Base-by-base conservation (phyloP, 2,113 vertebrate species). In the Numenius arquata region DNA sequence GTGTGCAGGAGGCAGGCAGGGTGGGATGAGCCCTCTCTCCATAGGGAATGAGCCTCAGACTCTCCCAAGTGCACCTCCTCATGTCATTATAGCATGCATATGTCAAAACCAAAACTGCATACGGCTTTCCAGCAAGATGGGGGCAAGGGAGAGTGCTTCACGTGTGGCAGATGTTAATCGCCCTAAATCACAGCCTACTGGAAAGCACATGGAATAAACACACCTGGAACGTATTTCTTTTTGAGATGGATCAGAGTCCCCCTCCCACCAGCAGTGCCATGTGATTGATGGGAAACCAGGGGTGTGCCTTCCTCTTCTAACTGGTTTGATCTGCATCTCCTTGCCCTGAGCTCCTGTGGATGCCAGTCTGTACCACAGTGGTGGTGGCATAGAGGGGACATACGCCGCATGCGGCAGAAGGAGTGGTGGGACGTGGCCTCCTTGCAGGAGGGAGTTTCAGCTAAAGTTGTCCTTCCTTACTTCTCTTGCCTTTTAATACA, bases 41-140 rank as follows among this genome's bases (percentile, higher is more conserved):
- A 0, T 34, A 48, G 38, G 62, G 56, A 78, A 5, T 0, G 11
- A 88, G 29, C 65, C 1, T 3, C 45, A 20, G 1, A 45, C 38
- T 66, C 45, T 53, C 58, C 58, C 34, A 36, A 3, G 48, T 14
- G 59, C 50, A 30, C 29, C 23, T 77, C 15, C 41, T 43, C 9
- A 2, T 11, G 48, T 81, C 52, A 10, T 3, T 70, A 0, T 7
- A 23, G 22, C 0, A 0, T 75, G 36, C 13, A 2, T 15, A 7
- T 30, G 34, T 40, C 59, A 59, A 52, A 85, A 63, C 9, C 8
- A 12, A 16, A 80, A 45, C 1, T 6, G 41, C 11, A 0, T 45
- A 6, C n/a, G 47, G 74, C 55, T 76, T 91, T 79, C 59, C 59
- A 48, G 78, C 32, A 38, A 21, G 78, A 6, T 12, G 40, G 15